Evolutionary conservation across 2,888 invertebrate species (phyloP).

Genomic region (Drosophila colorata): DNA sequence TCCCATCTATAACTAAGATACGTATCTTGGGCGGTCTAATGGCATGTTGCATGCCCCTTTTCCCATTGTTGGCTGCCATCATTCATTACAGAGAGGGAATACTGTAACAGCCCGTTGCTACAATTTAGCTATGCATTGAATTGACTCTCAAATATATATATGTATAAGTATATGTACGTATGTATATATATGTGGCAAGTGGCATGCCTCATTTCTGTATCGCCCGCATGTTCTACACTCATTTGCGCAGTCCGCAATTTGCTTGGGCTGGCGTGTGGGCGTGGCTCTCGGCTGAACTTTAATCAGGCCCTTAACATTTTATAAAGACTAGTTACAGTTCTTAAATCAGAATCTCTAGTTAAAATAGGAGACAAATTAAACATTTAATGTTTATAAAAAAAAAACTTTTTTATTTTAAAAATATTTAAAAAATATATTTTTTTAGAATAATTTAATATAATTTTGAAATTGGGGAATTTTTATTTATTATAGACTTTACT

Average conservation of each 20-base stretch:
- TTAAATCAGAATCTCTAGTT: background rate
- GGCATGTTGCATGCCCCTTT: constrained; percentile 57
- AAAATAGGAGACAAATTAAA: no score
- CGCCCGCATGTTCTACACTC: constrained; percentile 36
- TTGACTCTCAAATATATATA: constrained; percentile 10
- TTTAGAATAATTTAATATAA: no score
- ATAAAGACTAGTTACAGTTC: background rate
- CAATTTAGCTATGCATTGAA: constrained; percentile 54
- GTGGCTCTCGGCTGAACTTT: constrained; percentile 4
- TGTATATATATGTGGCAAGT: constrained; percentile 7
- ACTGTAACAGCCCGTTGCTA: constrained; percentile 39
- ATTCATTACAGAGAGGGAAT: background rate
- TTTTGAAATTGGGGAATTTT: no score
- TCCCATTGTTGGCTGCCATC: constrained; percentile 33
- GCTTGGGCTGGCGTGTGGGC: constrained; percentile 28
- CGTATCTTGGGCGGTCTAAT: constrained; percentile 73
- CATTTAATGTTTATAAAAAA: no score
- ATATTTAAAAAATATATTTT: no score
- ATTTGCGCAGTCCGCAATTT: constrained; percentile 36
- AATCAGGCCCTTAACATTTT: constrained; percentile 11
- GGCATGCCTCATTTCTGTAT: background rate
- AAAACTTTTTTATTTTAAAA: no score
- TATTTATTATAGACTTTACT: no score
- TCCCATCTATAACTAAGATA: constrained; percentile 21
- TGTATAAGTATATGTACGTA: background rate